Evolutionary conservation across 1,140 invertebrate species (phyloP).

Genomic region (Drosophila mauritiana): DNA sequence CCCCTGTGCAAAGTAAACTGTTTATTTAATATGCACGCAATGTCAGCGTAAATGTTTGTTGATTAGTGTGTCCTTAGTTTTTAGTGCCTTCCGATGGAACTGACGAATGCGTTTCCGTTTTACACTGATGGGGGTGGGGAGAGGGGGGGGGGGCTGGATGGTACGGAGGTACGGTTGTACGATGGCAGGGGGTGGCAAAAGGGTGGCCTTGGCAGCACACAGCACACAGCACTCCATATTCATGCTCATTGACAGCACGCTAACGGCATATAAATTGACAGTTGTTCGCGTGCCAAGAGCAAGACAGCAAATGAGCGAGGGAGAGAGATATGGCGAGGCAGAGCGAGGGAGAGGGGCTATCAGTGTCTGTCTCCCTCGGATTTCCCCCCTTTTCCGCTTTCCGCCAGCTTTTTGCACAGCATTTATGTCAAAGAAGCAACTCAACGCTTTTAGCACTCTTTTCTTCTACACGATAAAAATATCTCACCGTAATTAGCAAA

Average conservation of each 20-base stretch:
- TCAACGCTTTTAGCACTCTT: conserved; percentile 23
- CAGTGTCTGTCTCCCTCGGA: conserved; percentile 6
- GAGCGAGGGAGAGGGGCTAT: not conserved
- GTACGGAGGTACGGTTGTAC: no score
- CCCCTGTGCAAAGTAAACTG: conserved; percentile 38
- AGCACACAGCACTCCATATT: conserved; percentile 72
- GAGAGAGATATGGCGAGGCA: not conserved
- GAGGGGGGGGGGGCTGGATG: conserved; percentile 4
- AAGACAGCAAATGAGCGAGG: not conserved
- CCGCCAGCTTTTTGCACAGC: conserved; percentile 5
- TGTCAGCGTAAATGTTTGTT: conserved; percentile 83
- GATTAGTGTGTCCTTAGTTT: conserved; percentile 82
- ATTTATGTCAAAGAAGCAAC: conserved; percentile 49
- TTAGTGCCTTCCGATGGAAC: conserved; percentile 74
- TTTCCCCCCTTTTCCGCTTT: not conserved
- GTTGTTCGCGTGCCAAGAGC: conserved; percentile 58
- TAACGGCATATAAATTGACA: conserved; percentile 83
- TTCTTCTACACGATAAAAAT: conserved; percentile 4
- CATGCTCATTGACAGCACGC: conserved; percentile 81
- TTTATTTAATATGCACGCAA: conserved; percentile 82
- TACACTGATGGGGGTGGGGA: conserved; percentile 11
- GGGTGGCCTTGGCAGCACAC: conserved; percentile 14
- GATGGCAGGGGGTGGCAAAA: not conserved
- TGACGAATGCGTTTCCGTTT: conserved; percentile 69
- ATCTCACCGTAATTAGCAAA: not conserved